Conservation (phyloP, 2,797 vertebrate species). For the Sternarchorhynchus goeldii region DNA sequence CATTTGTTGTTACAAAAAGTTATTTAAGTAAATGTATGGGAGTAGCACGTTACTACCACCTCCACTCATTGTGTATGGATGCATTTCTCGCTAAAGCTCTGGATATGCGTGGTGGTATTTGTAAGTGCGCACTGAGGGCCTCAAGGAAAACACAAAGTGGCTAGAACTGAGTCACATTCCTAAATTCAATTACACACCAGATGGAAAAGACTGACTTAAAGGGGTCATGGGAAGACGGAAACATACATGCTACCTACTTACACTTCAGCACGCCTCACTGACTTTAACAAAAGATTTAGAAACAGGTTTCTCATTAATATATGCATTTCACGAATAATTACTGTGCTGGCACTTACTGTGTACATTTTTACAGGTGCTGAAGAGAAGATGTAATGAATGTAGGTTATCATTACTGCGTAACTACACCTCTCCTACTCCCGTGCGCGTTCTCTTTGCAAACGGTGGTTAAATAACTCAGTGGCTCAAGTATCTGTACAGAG, state of each 20-base stretch:
- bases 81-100: conserved; percentile 28
- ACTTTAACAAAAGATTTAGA: neutral
- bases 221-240: conserved; percentile 13
- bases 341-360: neutral
- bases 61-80: neutral
- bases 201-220: conserved; percentile 42
- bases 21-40: too few species aligned
- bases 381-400: neutral
- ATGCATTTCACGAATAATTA: neutral
- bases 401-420: conserved; percentile 8
- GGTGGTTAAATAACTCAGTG: neutral
- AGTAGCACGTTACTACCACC: too few species aligned
- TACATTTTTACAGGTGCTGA: conserved; percentile 8
- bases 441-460: neutral
- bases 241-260: neutral
- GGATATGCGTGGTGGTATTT: conserved; percentile 15
- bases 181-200: conserved; percentile 59
- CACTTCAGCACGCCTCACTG: neutral
- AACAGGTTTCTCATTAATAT: conserved; percentile 17
- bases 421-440: neutral
- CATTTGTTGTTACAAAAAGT: too few species aligned
- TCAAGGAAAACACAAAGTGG: conserved; percentile 51
- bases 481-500: neutral
- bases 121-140: conserved; percentile 54
- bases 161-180: conserved; percentile 57